A percentile compares a stretch with the other conserved stretches of the same genome.
phyloP scores from a whole-genome alignment of 2,797 vertebrate genomes.

The Triplophysa bombifrons region DNA sequence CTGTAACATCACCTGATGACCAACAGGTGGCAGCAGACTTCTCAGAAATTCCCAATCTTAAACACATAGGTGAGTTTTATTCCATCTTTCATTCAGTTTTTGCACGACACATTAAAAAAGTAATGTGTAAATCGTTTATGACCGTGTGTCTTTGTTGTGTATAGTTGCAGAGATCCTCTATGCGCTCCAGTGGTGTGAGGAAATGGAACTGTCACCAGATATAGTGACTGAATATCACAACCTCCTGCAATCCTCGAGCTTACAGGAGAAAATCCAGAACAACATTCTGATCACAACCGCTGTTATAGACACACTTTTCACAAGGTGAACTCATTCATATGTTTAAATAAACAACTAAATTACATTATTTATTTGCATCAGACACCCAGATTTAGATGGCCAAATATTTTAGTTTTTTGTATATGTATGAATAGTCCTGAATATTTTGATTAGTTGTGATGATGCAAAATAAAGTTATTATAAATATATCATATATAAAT shows the following conservation, averaged over 20 bases:
- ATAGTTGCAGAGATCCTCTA: constrained; percentile 6
- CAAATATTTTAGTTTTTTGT: too few species aligned
- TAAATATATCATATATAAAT: neutral
- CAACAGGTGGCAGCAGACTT: neutral
- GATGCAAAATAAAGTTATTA: neutral
- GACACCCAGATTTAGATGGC: too few species aligned
- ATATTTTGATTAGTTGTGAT: neutral
- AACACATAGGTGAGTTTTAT: neutral
- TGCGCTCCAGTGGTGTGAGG: constrained; percentile 49
- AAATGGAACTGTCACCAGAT: constrained; percentile 78
- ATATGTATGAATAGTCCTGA: too few species aligned
- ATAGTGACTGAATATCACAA: constrained; percentile 77
- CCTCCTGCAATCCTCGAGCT: constrained; percentile 78
- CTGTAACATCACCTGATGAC: neutral
- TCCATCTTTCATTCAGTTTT: neutral
- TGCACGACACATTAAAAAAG: neutral
- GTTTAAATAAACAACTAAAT: neutral
- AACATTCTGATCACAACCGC: constrained; percentile 55
- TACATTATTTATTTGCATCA: too few species aligned
- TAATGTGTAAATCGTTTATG: neutral
- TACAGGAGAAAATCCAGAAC: constrained; percentile 71
- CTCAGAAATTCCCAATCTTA: neutral
- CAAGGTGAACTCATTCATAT: constrained; percentile 75
- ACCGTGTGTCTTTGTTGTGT: neutral
- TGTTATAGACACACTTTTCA: constrained; percentile 81